These are phyloP conservation scores for Poecile atricapillus DNA, from an alignment of 2,113 vertebrate species.

Conservation along the genomic window DNA sequence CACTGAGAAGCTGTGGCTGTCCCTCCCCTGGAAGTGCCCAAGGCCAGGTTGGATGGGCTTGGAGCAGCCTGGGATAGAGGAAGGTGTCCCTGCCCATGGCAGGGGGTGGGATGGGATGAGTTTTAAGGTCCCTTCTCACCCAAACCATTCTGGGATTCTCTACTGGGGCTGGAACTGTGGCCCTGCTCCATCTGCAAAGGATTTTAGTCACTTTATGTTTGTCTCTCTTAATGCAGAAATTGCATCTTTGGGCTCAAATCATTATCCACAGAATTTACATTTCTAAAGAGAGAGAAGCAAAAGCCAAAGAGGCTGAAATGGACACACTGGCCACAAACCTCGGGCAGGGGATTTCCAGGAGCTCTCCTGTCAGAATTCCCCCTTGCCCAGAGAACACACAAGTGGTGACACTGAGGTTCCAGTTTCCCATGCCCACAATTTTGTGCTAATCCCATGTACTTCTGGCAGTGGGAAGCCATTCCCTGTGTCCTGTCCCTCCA, in stretches of 20 bases:
- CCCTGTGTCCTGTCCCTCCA: neutral
- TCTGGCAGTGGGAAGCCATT: neutral
- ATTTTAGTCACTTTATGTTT: neutral
- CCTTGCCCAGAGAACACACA: neutral
- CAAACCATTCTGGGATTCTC: neutral
- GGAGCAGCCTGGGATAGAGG: rapidly evolving
- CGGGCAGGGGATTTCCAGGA: neutral
- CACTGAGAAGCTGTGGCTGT: neutral
- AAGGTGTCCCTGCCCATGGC: neutral
- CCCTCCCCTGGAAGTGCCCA: neutral
- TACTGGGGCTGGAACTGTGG: neutral
- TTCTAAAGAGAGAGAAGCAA: neutral
- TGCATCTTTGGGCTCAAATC: neutral
- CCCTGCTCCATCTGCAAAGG: neutral
- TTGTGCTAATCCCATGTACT: rapidly evolving
- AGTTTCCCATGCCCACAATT: neutral
- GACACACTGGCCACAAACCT: rapidly evolving
- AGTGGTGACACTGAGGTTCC: neutral
- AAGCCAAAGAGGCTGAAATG: neutral
- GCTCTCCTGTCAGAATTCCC: neutral
- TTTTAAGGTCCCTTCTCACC: neutral
- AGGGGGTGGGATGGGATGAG: neutral
- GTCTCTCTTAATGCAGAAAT: neutral
- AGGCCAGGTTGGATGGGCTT: rapidly evolving
- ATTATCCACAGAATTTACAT: neutral